Base-by-base conservation (phyloP, 2,797 vertebrate species). In the Crenuchus spilurus region DNA sequence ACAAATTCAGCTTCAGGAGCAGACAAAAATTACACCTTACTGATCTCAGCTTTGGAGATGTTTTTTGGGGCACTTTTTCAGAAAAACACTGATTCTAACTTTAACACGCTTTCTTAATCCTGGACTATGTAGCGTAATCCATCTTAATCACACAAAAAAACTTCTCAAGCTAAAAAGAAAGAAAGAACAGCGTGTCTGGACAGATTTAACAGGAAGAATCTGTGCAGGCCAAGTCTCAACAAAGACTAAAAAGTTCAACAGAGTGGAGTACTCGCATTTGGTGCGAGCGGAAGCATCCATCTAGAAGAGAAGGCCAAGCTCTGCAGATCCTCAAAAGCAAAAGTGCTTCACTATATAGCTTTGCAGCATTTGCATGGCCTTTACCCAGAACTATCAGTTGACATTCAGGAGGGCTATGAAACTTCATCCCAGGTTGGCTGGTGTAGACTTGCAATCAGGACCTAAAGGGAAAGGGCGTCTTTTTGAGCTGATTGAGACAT, bases 341-440 rank as follows among this genome's bases (percentile, higher is more conserved):
- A 72, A 67, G 20, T 58, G 33, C 52, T 58, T 60, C 13, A 57
- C 60, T 30, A 39, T 10, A 63, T 4, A 26, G 18, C 62, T 55
- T 35, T 66, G 18, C 26, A 33, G 67, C 16, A 22, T 18, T 61
- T 42, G 44, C 51, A 58, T 42, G 37, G 37, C 37, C 55, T 60
- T 60, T 33, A 60, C 8, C 55, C 55, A 10, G 18, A 60, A 3
- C 22, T 28, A 42, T 46, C 61, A 48, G 70, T 61, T 16, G 44
- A 65, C 18, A 52, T 9, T 30, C 39, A 52, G 14, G 13, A 24
- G 22, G 14, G 42, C 2, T 20, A 22, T 48, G 37, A 65, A 14
- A 49, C 55, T 76, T 35, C 57, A 39, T 70, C 60, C 54, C 57
- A 55, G 63, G 67, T 46, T 37, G 60, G 61, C 16, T 37, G 61